Percentiles rank a stretch among this genome's conserved stretches.
phyloP scores from a whole-genome alignment of 2,888 invertebrate species.

The Sepioteuthis lessoniana region DNA sequence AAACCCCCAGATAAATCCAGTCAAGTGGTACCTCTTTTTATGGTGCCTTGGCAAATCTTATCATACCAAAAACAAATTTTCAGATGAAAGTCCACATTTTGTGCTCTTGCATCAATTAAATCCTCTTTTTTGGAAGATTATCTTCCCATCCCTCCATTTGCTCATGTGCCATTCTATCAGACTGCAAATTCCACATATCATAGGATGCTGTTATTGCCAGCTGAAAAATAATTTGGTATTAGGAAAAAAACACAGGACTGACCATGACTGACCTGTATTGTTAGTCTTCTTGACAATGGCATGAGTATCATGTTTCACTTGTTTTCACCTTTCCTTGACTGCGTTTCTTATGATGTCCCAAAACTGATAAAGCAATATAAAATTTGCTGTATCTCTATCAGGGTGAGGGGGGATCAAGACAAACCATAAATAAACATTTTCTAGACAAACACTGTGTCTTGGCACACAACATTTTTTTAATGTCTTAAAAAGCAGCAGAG shows the following conservation, averaged over 20 bases:
- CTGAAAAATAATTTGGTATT: background rate
- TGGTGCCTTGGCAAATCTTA: background rate
- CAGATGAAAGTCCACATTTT: background rate
- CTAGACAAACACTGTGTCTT: background rate
- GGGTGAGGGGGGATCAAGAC: background rate
- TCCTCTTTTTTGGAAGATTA: too few species aligned
- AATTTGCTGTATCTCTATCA: background rate
- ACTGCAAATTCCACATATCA: background rate
- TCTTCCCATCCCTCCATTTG: background rate
- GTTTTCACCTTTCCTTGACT: background rate
- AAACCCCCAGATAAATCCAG: background rate
- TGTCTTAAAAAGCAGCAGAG: background rate
- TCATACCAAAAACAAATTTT: background rate
- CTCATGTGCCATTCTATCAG: background rate
- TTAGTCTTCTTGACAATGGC: background rate
- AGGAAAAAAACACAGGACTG: background rate
- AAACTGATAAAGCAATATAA: background rate
- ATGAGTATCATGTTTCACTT: background rate
- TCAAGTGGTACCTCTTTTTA: background rate
- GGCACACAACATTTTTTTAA: background rate
- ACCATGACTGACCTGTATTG: background rate
- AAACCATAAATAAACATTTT: background rate
- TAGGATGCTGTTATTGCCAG: background rate
- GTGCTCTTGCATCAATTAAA: background rate
- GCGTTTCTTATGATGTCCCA: background rate